A percentile compares a stretch with the other conserved stretches of the same genome.
phyloP scores from a whole-genome alignment of 2,888 invertebrate species.

The Rapana venosa region DNA sequence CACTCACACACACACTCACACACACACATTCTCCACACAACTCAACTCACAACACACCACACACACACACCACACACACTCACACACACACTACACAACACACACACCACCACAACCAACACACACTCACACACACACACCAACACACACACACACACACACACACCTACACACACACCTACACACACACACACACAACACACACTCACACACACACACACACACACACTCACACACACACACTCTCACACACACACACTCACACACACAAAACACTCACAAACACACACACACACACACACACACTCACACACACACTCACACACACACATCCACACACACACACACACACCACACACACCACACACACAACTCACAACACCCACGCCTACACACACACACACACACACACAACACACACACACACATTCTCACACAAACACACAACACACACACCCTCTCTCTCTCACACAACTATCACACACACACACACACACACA shows the following conservation, averaged over 20 bases:
- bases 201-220: background rate
- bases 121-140: background rate
- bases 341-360: background rate
- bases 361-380: too few relatives aligned
- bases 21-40: too few relatives aligned
- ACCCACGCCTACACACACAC: background rate
- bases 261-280: background rate
- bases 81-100: background rate
- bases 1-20: background rate
- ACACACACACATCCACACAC: background rate
- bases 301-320: background rate
- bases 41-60: too few relatives aligned
- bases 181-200: background rate
- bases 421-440: too few relatives aligned
- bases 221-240: background rate
- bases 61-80: background rate
- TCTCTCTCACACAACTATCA: too few relatives aligned
- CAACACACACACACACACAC: background rate
- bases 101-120: background rate
- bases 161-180: background rate
- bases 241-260: background rate
- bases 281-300: background rate
- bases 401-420: background rate
- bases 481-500: background rate
- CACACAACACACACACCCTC: background rate